These are phyloP conservation scores for Hydroisotoma schaefferi DNA, from an alignment of 2,888 invertebrate species.

Conservation along the genomic window DNA sequence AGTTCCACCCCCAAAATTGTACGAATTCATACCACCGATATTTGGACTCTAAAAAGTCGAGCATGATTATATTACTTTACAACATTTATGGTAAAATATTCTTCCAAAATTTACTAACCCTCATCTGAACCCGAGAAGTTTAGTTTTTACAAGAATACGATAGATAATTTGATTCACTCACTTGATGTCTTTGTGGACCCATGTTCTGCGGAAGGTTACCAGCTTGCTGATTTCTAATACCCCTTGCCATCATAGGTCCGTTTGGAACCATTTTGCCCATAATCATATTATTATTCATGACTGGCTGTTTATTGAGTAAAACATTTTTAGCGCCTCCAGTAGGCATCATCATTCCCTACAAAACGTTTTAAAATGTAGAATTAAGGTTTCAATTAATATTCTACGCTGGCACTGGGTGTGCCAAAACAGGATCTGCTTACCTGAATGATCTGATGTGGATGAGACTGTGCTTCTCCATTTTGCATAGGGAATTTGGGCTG, in stretches of 20 bases:
- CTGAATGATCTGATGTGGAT: slow-evolving; percentile 55
- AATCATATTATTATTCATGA: slow-evolving; percentile 48
- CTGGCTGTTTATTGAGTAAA: slow-evolving; percentile 43
- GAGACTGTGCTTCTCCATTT: slow-evolving; percentile 46
- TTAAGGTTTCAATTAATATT: neutral
- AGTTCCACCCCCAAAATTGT: slow-evolving; percentile 39
- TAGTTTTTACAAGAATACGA: neutral
- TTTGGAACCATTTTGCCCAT: slow-evolving; percentile 46
- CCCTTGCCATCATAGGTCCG: slow-evolving; percentile 43
- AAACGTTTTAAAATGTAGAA: slow-evolving; percentile 3
- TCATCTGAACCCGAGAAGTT: too few species aligned
- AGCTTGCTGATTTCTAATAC: slow-evolving; percentile 39
- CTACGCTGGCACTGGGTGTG: too few species aligned
- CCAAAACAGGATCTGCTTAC: too few species aligned
- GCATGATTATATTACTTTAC: neutral
- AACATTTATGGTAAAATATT: neutral
- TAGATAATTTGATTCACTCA: slow-evolving; percentile 18
- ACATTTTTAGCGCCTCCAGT: slow-evolving; percentile 36
- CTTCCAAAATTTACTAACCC: neutral
- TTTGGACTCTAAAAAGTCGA: neutral
- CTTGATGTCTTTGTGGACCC: slow-evolving; percentile 46
- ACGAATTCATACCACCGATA: slow-evolving; percentile 27
- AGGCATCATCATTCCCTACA: slow-evolving; percentile 45
- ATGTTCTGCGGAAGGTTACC: slow-evolving; percentile 39
- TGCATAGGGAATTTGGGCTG: slow-evolving; percentile 46